Percentiles rank a stretch among this genome's conserved stretches.
Evolutionary conservation across 2,113 vertebrate species (phyloP).

Genomic region (Anoplopoma fimbria): DNA sequence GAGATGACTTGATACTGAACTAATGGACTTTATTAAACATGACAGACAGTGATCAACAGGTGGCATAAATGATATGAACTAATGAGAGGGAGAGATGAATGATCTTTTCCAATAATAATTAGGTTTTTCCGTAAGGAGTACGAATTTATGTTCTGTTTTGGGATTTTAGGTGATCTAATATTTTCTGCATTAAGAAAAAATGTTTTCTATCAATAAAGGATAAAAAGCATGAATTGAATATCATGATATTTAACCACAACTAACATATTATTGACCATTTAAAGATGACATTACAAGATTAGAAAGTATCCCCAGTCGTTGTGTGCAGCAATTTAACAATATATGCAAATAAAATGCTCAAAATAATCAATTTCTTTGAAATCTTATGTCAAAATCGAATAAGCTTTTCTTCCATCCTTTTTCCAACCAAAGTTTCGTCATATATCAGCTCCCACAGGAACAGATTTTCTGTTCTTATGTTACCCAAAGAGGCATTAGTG

Average conservation of each 20-base stretch:
- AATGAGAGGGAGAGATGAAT: background rate
- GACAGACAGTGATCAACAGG: background rate
- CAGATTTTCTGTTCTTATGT: background rate
- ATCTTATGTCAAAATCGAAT: too few relatives aligned
- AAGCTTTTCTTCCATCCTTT: too few relatives aligned
- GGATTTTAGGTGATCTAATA: background rate
- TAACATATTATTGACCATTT: background rate
- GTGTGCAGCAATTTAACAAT: too few relatives aligned
- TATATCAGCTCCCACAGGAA: background rate
- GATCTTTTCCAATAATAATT: background rate
- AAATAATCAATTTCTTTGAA: too few relatives aligned
- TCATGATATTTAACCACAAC: background rate
- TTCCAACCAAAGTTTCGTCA: background rate
- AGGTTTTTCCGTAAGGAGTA: background rate
- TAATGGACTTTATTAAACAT: background rate
- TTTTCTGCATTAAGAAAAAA: background rate
- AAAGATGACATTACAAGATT: too few relatives aligned
- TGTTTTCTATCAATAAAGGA: background rate
- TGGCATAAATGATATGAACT: background rate
- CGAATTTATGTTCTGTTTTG: background rate
- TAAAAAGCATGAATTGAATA: background rate
- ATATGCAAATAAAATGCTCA: too few relatives aligned
- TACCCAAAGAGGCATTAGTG: background rate
- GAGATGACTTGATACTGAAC: background rate
- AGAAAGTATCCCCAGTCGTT: too few relatives aligned